Base-by-base conservation (phyloP, 2,113 vertebrate genomes). In the Oostethus manadensis region DNA sequence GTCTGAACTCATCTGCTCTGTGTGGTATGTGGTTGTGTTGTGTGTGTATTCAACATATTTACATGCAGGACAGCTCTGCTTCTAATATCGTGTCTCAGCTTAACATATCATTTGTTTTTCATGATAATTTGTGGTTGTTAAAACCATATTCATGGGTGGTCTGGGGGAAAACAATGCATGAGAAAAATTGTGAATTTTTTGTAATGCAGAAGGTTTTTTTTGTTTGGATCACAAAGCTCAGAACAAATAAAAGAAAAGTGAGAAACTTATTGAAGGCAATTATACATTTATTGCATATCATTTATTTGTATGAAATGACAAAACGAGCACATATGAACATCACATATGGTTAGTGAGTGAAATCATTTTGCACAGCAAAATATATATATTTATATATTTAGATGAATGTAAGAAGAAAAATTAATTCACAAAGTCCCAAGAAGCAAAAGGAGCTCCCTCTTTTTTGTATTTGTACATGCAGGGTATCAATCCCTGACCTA, bases 301-400 rank as follows among this genome's bases (percentile, higher is more conserved):
- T 91, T 90, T 86, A 90, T 84, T 86, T 82, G 85, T 89, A 89
- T 86, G 86, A 93, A 96, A 95, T 91, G 91, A 94, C 94, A 85
- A 85, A 79, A 87, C 68, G 92, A 91, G 92, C 94, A 94, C 94
- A 98, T 94, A 94, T 91, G 89, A 94, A 94, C 94, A 93, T 94
- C 93, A 97, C 93, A 96, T 93, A 88, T 93, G 90, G 93, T 97
- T 96, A 94, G 94, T 96, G 92, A 94, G 89, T 96, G 94, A 95
- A 95, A 94, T 93, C 84, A 98, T 98, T 98, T 98, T 98, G 96
- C 96, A 98, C 95, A 98, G 96, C 94, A 98, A 98, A 96, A 98
- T 97, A 94, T 94, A 89, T 79, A 78, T 77, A 65, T 72, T 47
- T 49, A 18, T 76, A 71, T 90, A 92, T 95, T 91, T 77, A 73